A percentile compares a stretch with the other conserved stretches of the same genome.
These are phyloP conservation scores for Oedothorax gibbosus DNA, from an alignment of 1,140 invertebrate genomes.

Conservation along the genomic window DNA sequence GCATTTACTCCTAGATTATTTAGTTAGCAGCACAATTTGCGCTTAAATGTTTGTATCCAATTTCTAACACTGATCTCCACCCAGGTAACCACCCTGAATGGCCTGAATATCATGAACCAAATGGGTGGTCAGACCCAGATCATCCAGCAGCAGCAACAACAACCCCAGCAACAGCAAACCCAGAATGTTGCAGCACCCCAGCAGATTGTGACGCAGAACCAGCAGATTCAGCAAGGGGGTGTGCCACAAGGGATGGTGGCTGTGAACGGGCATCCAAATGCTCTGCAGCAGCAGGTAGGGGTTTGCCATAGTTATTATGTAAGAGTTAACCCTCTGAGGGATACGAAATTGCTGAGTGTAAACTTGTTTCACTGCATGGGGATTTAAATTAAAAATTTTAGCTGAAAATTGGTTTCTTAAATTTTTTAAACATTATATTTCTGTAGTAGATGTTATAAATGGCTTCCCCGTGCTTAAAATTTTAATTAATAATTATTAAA, in stretches of 20 bases:
- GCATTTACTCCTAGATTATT: too few relatives aligned
- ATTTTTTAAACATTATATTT: too few relatives aligned
- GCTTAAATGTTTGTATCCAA: neutral
- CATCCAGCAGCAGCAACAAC: slow-evolving; percentile 37
- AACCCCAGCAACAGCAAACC: neutral
- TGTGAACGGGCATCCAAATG: slow-evolving; percentile 46
- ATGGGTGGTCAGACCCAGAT: slow-evolving; percentile 32
- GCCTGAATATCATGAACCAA: slow-evolving; percentile 48
- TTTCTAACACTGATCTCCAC: neutral
- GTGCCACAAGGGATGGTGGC: slow-evolving; percentile 40
- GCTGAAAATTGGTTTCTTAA: too few relatives aligned
- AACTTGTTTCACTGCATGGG: too few relatives aligned
- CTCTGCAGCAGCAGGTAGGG: slow-evolving; percentile 41
- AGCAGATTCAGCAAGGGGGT: slow-evolving; percentile 4
- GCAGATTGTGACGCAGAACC: neutral
- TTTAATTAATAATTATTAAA: too few relatives aligned
- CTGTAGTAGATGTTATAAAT: too few relatives aligned
- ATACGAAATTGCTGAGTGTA: too few relatives aligned
- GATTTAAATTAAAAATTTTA: too few relatives aligned
- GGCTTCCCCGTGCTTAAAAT: too few relatives aligned
- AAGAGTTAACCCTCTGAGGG: neutral
- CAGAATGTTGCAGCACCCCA: neutral
- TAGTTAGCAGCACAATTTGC: too few relatives aligned
- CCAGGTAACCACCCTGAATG: slow-evolving; percentile 38
- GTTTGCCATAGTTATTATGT: neutral